Evolutionary conservation across 2,113 vertebrate species (phyloP).

Genomic region (Limanda limanda): DNA sequence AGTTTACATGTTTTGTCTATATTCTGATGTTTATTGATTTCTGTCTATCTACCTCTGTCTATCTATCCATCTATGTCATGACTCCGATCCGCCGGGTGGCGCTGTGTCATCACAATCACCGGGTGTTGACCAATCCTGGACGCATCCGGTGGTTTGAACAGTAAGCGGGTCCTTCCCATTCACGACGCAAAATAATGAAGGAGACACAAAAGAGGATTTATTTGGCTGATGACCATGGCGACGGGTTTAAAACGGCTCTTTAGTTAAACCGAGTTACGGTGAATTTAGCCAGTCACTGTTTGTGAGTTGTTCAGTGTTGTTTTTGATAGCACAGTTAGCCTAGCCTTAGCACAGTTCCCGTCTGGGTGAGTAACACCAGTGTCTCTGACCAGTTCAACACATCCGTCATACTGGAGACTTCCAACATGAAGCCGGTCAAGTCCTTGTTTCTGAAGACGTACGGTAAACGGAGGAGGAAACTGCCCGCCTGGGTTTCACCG

Average conservation of each 20-base stretch:
- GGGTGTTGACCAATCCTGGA: conserved; percentile 55
- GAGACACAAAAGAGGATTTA: neutral
- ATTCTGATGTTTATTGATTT: no score
- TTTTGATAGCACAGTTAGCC: neutral
- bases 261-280: neutral
- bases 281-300: neutral
- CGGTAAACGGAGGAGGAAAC: conserved; percentile 62
- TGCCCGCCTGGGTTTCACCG: conserved; percentile 76
- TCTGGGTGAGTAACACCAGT: neutral
- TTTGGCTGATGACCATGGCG: rapidly evolving
- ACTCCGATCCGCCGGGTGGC: conserved; percentile 53
- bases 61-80: neutral
- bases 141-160: conserved; percentile 57
- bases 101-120: neutral
- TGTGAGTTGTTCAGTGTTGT: neutral
- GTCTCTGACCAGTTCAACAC: neutral
- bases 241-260: neutral
- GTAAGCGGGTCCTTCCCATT: conserved; percentile 37
- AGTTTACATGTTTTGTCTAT: no score
- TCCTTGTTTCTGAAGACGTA: conserved; percentile 77
- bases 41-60: no score
- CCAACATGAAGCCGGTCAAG: conserved; percentile 63
- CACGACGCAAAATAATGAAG: neutral
- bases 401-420: neutral
- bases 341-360: neutral